Evolutionary conservation across 2,888 invertebrate species (phyloP), one percentile per base, ranked within the genome.

Genomic region (Hypsopygia costalis): DNA sequence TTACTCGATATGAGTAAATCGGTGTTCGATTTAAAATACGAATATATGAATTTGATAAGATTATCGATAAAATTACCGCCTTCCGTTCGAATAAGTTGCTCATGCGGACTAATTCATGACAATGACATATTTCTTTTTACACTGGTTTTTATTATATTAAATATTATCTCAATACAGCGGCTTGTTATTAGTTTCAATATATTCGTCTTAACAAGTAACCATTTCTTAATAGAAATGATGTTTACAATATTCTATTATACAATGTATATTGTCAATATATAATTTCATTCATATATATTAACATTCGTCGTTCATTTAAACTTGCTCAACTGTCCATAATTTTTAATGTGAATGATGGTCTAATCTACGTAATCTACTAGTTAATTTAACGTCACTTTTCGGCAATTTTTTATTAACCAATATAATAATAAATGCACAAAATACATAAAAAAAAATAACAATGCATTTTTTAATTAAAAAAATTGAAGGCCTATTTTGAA

Each of bases 291-390:
- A 16, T 16, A 16, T 16, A n/a, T n/a, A n/a, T n/a, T n/a, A n/a
- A 5, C 21, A 21, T 21, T 21, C 21, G 6, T 21, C 7, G 7
- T 25, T 25, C 57, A 45, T 54, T 58, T 49, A 58, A 66, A 64
- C 60, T 70, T 76, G 76, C 76, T 75, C 76, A 77, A 75, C 65
- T 64, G 62, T 62, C 62, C 62, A 60, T 69, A 66, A 67, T 63
- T 61, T n/a, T 40, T 57, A 65, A 56, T 66, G 61, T 64, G 63
- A 65, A 63, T 63, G 66, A 57, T 69, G 71, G 66, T 69, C 68
- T 69, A 69, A 69, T 62, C 50, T 50, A 49, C 47, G 42, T 52
- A 35, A 51, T 29, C 16, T 22, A 31, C 22, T 42, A 30, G 16
- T 16, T 16, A 16, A 16, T 16, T 16, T 30, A 25, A 31, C 25